Base-by-base conservation (phyloP, 2,113 vertebrate genomes). In the Sula dactylatra region DNA sequence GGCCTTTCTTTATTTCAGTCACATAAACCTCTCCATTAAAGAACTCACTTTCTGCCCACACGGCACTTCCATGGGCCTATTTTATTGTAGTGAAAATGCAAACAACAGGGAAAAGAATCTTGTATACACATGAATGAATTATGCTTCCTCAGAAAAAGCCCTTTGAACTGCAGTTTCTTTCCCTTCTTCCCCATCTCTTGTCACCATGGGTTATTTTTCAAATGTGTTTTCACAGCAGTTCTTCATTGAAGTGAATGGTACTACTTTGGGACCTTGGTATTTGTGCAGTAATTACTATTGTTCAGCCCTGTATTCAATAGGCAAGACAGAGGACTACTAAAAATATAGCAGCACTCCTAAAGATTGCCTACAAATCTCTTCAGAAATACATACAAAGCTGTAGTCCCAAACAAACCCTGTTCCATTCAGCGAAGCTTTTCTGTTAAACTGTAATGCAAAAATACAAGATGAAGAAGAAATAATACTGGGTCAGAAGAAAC, bases 301-400 rank as follows among this genome's bases (percentile, higher is more conserved):
- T 95, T 96, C 89, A 87, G 54, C 77, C 50, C 54, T 80, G 42
- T 87, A 72, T 90, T 94, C 94, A 94, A 95, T 89, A 97, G 94
- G 81, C 89, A 95, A 93, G 90, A 58, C 78, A 95, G 94, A 84
- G 45, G 49, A 90, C 91, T 93, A 87, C 96, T 96, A 95, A 97
- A 97, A 95, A 94, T 96, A 95, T 1, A 96, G 72, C 52, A 72
- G 45, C 13, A 8, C 42, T 94, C 87, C 82, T 58, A 85, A 90
- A 86, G 88, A 79, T 71, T 94, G 69, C 81, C 93, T 84, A 38
- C n/a, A 84, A 84, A 88, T 79, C 61, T 66, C 86, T 85, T 92
- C 45, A 89, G 89, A 93, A 96, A 82, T 65, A 79, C 69, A 82
- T 42, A 88, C 31, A 91, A 93, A 85, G 44, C 73, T 87, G 12